phyloP scores from a whole-genome alignment of 2,888 invertebrate genomes.

The Sinohyriopsis cumingii region DNA sequence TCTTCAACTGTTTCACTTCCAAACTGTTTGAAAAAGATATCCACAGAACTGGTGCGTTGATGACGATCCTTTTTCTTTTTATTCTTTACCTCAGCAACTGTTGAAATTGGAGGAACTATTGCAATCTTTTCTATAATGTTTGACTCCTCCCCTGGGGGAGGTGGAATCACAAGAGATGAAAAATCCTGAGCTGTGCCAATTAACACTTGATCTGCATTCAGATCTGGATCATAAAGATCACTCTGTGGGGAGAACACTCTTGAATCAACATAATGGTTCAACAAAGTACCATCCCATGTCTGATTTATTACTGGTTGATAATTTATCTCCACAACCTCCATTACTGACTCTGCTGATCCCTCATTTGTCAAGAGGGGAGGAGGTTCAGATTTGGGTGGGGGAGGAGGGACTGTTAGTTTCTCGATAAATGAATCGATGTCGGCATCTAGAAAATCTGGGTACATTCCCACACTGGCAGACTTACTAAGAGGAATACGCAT shows the following conservation, averaged over 20 bases:
- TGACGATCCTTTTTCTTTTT: slow-evolving; percentile 32
- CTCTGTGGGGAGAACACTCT: neutral
- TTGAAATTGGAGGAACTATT: slow-evolving; percentile 56
- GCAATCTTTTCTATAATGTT: slow-evolving; percentile 44
- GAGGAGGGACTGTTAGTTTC: slow-evolving; percentile 86
- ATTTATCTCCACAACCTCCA: neutral
- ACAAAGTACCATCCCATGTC: slow-evolving; percentile 31
- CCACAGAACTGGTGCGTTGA: slow-evolving; percentile 49
- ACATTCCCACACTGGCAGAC: slow-evolving; percentile 57
- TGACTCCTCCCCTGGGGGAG: slow-evolving; percentile 50
- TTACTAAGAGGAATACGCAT: slow-evolving; percentile 29
- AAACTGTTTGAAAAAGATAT: slow-evolving; percentile 26
- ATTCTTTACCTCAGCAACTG: slow-evolving; percentile 23
- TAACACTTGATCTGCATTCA: slow-evolving; percentile 33
- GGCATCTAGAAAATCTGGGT: slow-evolving; percentile 56
- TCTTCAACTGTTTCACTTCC: slow-evolving; percentile 16
- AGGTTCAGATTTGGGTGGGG: slow-evolving; percentile 70
- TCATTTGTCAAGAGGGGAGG: neutral
- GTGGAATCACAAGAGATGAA: slow-evolving; percentile 62
- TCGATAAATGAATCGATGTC: slow-evolving; percentile 89
- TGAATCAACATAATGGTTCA: slow-evolving; percentile 14
- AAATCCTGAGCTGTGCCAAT: slow-evolving; percentile 41
- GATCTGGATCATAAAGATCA: slow-evolving; percentile 21
- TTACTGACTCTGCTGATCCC: neutral
- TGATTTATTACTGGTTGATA: neutral